Percentiles rank a stretch among this genome's conserved stretches.
phyloP scores from a whole-genome alignment of 2,797 vertebrate genomes.

The Sebastes cheni region DNA sequence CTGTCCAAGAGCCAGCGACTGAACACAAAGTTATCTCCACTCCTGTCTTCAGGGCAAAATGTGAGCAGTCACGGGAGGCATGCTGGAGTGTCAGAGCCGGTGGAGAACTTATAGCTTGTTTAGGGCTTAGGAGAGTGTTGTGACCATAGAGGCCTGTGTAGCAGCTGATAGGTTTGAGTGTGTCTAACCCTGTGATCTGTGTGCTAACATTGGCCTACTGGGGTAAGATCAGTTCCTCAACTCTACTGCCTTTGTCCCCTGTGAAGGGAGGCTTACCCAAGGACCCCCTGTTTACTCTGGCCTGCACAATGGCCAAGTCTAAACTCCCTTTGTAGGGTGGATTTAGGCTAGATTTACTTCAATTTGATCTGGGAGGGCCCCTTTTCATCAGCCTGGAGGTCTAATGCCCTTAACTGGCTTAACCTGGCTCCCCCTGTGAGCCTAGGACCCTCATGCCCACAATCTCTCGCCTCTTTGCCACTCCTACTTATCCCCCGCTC shows the following conservation, averaged over 20 bases:
- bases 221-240: constrained; percentile 77
- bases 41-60: constrained; percentile 67
- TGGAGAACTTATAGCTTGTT: constrained; percentile 72
- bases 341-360: constrained; percentile 89
- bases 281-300: constrained; percentile 87
- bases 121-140: constrained; percentile 70
- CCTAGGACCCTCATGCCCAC: constrained; percentile 72
- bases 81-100: constrained; percentile 61
- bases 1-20: constrained; percentile 41
- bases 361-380: constrained; percentile 86
- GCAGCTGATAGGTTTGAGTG: constrained; percentile 79
- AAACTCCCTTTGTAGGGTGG: constrained; percentile 86
- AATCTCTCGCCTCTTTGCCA: constrained; percentile 72
- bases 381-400: constrained; percentile 91
- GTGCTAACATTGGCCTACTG: constrained; percentile 81
- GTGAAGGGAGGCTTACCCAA: constrained; percentile 79
- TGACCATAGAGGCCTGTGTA: constrained; percentile 73
- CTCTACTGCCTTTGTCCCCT: constrained; percentile 74
- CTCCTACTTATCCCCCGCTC: constrained; percentile 58
- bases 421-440: constrained; percentile 84
- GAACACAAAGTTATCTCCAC: constrained; percentile 67
- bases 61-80: constrained; percentile 66
- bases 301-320: constrained; percentile 84
- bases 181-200: constrained; percentile 81
- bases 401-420: constrained; percentile 90